These are phyloP conservation scores for Climacteris rufus DNA, from an alignment of 2,113 vertebrate species.

Conservation along the genomic window DNA sequence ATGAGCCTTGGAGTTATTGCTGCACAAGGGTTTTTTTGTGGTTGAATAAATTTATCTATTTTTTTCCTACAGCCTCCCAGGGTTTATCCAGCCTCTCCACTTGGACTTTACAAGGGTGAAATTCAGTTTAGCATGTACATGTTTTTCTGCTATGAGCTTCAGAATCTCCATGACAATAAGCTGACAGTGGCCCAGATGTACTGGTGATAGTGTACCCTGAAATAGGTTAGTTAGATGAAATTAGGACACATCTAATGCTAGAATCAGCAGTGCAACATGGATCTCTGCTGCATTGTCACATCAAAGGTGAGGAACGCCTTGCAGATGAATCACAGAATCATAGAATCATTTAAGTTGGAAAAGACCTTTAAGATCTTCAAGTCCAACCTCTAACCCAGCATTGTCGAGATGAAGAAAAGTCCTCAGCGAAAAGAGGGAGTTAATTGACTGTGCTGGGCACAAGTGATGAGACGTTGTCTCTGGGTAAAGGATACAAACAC, in stretches of 20 bases:
- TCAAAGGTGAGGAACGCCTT: neutral
- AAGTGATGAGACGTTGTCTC: neutral
- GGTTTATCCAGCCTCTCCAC: neutral
- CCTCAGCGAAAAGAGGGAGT: neutral
- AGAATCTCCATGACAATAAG: neutral
- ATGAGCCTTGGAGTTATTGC: neutral
- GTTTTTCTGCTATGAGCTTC: neutral
- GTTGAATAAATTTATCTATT: neutral
- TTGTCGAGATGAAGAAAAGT: neutral
- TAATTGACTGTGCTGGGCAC: neutral
- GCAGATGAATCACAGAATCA: neutral
- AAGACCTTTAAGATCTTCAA: neutral
- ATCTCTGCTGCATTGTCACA: neutral
- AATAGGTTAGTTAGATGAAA: neutral
- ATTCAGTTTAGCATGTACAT: neutral
- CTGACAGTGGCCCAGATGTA: neutral
- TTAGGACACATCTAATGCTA: neutral
- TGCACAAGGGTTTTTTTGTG: neutral
- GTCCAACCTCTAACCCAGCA: neutral
- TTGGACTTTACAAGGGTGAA: neutral
- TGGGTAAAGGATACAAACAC: neutral
- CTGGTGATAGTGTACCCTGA: neutral
- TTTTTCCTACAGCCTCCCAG: neutral
- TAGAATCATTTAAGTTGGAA: neutral
- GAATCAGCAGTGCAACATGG: neutral